Base-by-base conservation (phyloP, 1,140 invertebrate genomes). In the Drosophila biarmipes region DNA sequence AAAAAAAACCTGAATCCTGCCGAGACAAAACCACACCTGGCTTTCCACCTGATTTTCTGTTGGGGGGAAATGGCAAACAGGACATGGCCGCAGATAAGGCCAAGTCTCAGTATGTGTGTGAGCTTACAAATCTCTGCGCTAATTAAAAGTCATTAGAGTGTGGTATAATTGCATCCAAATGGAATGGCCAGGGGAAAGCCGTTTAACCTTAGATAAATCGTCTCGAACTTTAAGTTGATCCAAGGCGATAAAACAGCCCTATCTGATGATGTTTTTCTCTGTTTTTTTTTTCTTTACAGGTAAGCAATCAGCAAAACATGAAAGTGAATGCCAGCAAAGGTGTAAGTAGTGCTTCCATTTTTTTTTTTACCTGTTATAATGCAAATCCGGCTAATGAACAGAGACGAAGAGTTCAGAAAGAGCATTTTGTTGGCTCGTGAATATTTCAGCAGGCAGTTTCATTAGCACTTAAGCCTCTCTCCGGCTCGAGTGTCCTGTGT, bases 101-200 rank as follows among this genome's bases (percentile, higher is more conserved):
- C 63, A 37, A 19, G n/a, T 48, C 10, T 24, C 7, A 46, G 51
- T 37, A 42, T 42, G 17, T 74, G 66, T 72, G 24, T 57, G 48
- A 62, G 66, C 64, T 64, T 79, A 86, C 82, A 84, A 89, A 87
- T 87, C 84, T 84, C 40, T 68, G 79, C 80, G 63, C 86, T 87
- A 89, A 87, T 87, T 87, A 87, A 89, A 89, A 87, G 84, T 76
- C 84, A 89, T 87, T 89, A 87, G 84, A 73, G 63, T 69, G 66
- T 51, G 76, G 61, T 64, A 48, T 87, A 87, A 87, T 86, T 86
- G 81, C 82, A 72, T 52, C 69, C 76, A 80, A 82, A 77, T 46
- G 58, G 52, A 49, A 31, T 49, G 46, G 27, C 10, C 17, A 10
- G 17, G 10, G 15, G 5, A 19, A 42, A 19, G 8, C 15, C 40